Evolutionary conservation across 64 coral and sea anemone species (phyloP), one percentile per base, ranked within the genome.

Genomic region (Montipora foliosa): DNA sequence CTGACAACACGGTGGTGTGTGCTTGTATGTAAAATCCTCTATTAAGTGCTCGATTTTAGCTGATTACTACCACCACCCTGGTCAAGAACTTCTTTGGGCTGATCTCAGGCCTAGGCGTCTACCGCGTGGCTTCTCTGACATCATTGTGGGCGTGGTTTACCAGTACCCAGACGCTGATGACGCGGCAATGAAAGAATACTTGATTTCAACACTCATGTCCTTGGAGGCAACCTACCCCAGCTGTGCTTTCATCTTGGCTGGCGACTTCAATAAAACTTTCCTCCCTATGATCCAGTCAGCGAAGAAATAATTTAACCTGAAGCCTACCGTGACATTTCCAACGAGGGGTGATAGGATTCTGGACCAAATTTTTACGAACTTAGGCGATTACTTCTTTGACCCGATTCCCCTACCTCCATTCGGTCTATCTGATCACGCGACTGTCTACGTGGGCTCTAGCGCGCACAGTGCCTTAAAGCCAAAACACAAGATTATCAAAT

Each of bases 291-390:
- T 76, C 3, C 61, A 76, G 11, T 81, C 77, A 61, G 60, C 57
- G 15, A 20, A 60, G 13, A 93, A 88, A 49, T 3, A 19, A 45
- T 93, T 88, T 19, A 19, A 49, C 7, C 76, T 93, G 4, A 93
- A 93, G 47, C 92, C 91, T 52, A 64, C 49, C 5, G 76, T 88
- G 48, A n/a, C 17, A 13, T 81, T 93, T 29, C 75, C 76, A 50
- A 93, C 83, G 25, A 87, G 83, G 37, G 91, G 83, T 49, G 17
- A 80, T 81, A 93, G 48, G 21, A 88, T 25, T 73, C 64, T 88
- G 9, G 92, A 88, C 75, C 92, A 93, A 53, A 93, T 93, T 70
- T 93, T 71, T 70, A 93, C 76, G 37, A 88, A 93, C 19, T 17
- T 61, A 12, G 66, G 62, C 67, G 58, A 93, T n/a, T 93, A 79